Evolutionary conservation across 2,113 vertebrate species (phyloP), one percentile per base, ranked within the genome.

Genomic region (Perccottus glenii): DNA sequence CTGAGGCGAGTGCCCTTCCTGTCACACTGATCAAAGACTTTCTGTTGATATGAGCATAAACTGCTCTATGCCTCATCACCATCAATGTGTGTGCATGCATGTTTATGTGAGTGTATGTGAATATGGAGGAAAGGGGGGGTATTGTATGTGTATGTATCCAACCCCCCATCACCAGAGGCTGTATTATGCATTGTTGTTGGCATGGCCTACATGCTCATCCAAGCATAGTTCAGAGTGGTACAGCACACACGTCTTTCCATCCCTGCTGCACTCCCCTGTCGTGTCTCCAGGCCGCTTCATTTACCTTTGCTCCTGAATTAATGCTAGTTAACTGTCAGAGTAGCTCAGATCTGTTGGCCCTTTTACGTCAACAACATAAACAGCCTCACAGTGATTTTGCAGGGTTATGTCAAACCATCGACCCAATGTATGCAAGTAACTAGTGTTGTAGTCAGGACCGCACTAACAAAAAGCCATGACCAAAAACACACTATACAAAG

Each of bases 121-220:
- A 42, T 52, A 62, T 60, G 75, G 64, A 59, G 35, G 63, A 27
- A 27, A 77, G 70, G 81, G 66, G 70, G 67, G 65, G 60, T 19
- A 46, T 69, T 80, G 75, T 69, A 78, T 85, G 71, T 75, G 79
- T 64, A 5, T 5, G 15, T 70, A 83, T 82, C 80, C 81, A 80
- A 73, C 78, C 52, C 84, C 85, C 87, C 85, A 89, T 86, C 84
- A 87, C 89, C 87, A 80, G 81, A 85, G 88, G 90, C 88, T 88
- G 83, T 91, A 87, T 89, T 90, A 88, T 87, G 90, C 88, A 89
- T 92, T 92, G 91, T 91, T 91, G 92, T 91, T 89, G 82, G 84
- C 88, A 75, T 91, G 91, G 87, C 92, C 91, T 92, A 92, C 89
- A 92, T 93, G 91, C 87, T 91, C 87, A 91, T 19, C 88, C 90